Base-by-base conservation (phyloP, 1,140 invertebrate genomes). In the Drosophila parvula region DNA sequence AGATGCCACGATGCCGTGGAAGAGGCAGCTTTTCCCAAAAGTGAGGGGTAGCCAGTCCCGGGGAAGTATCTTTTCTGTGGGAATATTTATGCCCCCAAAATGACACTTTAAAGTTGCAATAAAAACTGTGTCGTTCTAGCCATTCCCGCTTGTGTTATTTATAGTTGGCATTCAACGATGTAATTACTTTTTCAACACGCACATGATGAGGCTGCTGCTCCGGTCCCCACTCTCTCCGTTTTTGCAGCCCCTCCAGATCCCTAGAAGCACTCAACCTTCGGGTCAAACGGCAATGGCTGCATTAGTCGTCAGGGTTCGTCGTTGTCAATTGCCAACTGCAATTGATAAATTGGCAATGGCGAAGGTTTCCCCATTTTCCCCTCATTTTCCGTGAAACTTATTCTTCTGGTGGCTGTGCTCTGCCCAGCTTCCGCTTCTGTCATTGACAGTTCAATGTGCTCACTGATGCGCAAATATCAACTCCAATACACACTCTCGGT, bases 401-500 rank as follows among this genome's bases (percentile, higher is more conserved):
- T 57, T 51, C 68, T 65, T 57, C 32, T 43, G 51, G 36, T 16
- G 43, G 27, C 34, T 38, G 5, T 5, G 7, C 30, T 32, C 5
- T n/a, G 38, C n/a, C 38, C 41, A 32, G 41, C 34, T 32, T 44
- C 59, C 45, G 34, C 36, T 61, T 40, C 58, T 84, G 84, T 57
- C 80, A 90, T 81, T 84, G 88, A 90, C 88, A 90, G 83, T 81
- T 83, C 84, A 90, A 90, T 90, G 89, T 84, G 89, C 78, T 65
- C 88, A 88, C 63, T 89, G 88, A 90, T 91, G 89, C 84, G 78
- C 78, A 81, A 90, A 89, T 84, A 84, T 90, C 80, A 90, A 88
- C 79, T 84, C 48, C 83, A 88, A 89, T 88, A 88, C 83, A 88
- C 76, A 82, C 63, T 53, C 55, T 44, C 75, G 32, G 63, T 18